These are phyloP conservation scores for Digitonthophagus gazella DNA, from an alignment of 2,888 invertebrate genomes.

Conservation along the genomic window DNA sequence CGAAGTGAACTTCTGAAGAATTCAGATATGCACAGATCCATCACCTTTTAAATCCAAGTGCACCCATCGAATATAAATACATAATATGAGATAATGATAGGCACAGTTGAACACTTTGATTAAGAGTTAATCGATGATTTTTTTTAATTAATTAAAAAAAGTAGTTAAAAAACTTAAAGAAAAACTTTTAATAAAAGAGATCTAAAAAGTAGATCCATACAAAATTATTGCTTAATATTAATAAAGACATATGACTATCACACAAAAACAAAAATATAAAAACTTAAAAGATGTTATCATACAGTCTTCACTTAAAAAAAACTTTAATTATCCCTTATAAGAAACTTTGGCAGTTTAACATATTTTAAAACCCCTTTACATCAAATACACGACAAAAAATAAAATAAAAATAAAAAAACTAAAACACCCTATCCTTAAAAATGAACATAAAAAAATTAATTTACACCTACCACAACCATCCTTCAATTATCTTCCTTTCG, in stretches of 20 bases:
- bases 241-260: not conserved
- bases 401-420: constrained; percentile 13
- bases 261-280: not conserved
- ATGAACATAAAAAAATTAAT: constrained; percentile 1
- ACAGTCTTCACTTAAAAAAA: not conserved
- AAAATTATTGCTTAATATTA: constrained; percentile 4
- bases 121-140: not conserved
- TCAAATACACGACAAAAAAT: no score
- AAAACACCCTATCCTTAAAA: constrained; percentile 12
- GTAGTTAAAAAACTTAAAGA: not conserved
- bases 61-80: not conserved
- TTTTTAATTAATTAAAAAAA: no score
- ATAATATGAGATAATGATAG: not conserved
- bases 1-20: not conserved
- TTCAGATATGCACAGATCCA: constrained; percentile 8
- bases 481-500: no score
- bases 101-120: not conserved
- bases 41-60: constrained; percentile 2
- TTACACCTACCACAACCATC: not conserved
- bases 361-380: not conserved
- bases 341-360: not conserved
- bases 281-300: no score
- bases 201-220: no score
- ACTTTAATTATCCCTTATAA: not conserved
- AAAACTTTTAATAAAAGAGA: not conserved